These are phyloP conservation scores for Papilio protenor DNA, from an alignment of 2,888 invertebrate genomes.

Conservation along the genomic window DNA sequence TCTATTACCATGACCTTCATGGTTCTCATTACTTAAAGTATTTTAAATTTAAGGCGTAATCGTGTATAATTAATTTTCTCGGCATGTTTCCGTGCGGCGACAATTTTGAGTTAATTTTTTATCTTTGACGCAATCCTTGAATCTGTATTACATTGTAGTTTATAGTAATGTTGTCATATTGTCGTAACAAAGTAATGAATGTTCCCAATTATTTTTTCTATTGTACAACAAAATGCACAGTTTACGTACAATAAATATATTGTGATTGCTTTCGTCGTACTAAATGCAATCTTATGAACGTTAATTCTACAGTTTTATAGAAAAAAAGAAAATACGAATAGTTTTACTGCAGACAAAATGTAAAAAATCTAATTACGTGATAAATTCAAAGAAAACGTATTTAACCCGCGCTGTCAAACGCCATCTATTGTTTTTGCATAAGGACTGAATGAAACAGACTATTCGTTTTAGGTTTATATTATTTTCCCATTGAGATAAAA, in stretches of 20 bases:
- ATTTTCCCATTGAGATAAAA: background rate
- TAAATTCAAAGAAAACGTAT: background rate
- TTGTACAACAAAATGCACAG: background rate
- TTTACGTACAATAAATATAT: background rate
- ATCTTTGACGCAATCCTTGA: background rate
- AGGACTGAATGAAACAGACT: background rate
- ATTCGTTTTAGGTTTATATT: too few species aligned
- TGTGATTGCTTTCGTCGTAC: background rate
- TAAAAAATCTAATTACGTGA: too few species aligned
- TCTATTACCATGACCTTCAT: background rate
- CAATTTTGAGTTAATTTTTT: background rate
- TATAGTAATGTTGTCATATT: background rate
- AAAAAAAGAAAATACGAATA: too few species aligned
- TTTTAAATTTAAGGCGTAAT: conserved; percentile 2
- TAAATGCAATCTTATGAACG: background rate
- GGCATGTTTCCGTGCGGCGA: background rate
- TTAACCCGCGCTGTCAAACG: background rate
- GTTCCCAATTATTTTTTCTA: background rate
- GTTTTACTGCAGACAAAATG: too few species aligned
- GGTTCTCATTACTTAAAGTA: background rate
- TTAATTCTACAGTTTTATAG: too few species aligned
- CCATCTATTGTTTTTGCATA: conserved; percentile 4
- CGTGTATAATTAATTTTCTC: conserved; percentile 15
- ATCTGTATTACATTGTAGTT: background rate
- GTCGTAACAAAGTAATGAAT: background rate